phyloP scores from a whole-genome alignment of 2,888 invertebrate genomes.

The Syrista parreyssii region DNA sequence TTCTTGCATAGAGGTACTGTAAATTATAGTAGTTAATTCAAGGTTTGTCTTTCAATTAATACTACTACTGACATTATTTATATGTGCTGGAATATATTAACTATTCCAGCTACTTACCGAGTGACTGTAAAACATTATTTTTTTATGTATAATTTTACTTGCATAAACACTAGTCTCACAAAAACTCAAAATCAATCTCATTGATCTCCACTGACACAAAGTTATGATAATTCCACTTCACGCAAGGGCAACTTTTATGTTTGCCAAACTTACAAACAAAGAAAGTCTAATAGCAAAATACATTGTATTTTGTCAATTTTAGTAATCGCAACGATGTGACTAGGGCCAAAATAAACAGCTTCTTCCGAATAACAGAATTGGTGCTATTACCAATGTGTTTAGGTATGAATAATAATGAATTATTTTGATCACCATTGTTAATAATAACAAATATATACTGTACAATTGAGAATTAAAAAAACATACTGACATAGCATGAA shows the following conservation, averaged over 20 bases:
- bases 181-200: slow-evolving; percentile 11
- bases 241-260: neutral
- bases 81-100: slow-evolving; percentile 27
- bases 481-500: neutral
- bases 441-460: neutral
- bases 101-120: slow-evolving; percentile 43
- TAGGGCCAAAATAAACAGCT: neutral
- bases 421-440: neutral
- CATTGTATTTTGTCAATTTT: neutral
- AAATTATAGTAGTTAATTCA: neutral
- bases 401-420: neutral
- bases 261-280: neutral
- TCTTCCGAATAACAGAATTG: neutral
- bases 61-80: slow-evolving; percentile 13
- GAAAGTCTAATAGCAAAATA: neutral
- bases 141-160: slow-evolving; percentile 24
- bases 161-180: slow-evolving; percentile 19
- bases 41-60: neutral
- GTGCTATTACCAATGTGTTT: neutral
- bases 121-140: slow-evolving; percentile 19
- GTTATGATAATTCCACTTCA: neutral
- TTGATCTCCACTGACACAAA: slow-evolving; percentile 10
- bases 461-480: neutral
- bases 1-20: neutral
- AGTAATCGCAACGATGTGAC: neutral